A percentile compares a stretch with the other conserved stretches of the same genome.
These are phyloP conservation scores for Penaeus chinensis DNA, from an alignment of 1,140 invertebrate species.

Conservation along the genomic window DNA sequence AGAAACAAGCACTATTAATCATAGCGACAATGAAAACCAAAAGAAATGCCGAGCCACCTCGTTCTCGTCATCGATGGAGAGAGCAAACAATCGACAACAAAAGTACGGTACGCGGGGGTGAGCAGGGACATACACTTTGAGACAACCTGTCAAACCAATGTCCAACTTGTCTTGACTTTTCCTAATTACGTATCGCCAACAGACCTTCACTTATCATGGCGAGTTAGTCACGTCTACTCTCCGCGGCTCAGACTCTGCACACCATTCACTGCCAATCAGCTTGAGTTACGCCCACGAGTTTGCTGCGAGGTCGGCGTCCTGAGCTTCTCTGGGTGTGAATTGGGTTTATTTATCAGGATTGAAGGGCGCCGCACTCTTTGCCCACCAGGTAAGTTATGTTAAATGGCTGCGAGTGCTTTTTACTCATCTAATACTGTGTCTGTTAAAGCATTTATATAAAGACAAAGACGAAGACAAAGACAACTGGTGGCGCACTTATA, in stretches of 20 bases:
- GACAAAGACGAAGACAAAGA: no score
- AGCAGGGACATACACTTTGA: slow-evolving; percentile 14
- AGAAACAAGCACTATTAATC: no score
- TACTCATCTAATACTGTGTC: no score
- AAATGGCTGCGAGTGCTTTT: no score
- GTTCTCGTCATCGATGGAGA: neutral
- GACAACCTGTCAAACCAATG: slow-evolving; percentile 57
- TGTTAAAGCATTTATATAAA: no score
- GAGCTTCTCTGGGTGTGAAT: slow-evolving; percentile 3
- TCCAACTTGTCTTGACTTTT: slow-evolving; percentile 58
- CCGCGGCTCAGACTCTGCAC: no score
- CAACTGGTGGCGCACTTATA: no score
- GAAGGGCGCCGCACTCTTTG: no score
- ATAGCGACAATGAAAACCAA: no score
- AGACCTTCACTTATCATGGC: slow-evolving; percentile 52
- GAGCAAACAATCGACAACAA: slow-evolving; percentile 1
- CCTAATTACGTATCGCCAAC: slow-evolving; percentile 59
- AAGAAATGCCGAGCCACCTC: no score
- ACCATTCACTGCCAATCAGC: slow-evolving; percentile 32
- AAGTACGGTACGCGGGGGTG: slow-evolving; percentile 16
- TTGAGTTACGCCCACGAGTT: slow-evolving; percentile 23
- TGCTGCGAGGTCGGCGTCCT: neutral
- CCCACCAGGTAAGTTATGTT: no score
- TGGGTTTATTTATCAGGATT: slow-evolving; percentile 22
- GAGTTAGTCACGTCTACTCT: slow-evolving; percentile 52